A percentile compares a stretch with the other conserved stretches of the same genome.
Evolutionary conservation across 64 coral and sea anemone genomes (phyloP).

Genomic region (Actinia tenebrosa): DNA sequence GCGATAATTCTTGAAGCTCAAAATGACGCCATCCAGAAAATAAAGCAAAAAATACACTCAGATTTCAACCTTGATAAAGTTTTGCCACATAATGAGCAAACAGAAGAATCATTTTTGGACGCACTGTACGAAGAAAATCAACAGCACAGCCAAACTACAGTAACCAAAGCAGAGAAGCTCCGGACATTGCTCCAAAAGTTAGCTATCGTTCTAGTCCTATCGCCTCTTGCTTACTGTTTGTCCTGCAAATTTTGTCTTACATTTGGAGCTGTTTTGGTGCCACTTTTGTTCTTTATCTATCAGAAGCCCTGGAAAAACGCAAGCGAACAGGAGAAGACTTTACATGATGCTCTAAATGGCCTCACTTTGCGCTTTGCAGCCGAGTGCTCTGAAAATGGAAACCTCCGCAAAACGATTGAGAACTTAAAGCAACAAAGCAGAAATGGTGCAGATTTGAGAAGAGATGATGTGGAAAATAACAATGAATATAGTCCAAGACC

Average conservation of each 20-base stretch:
- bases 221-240: slow-evolving; percentile 15
- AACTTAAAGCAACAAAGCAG: background rate
- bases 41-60: slow-evolving; percentile 45
- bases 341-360: slow-evolving; percentile 1
- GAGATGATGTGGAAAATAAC: background rate
- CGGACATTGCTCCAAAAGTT: background rate
- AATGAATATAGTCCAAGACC: background rate
- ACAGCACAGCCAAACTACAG: background rate
- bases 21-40: slow-evolving; percentile 39
- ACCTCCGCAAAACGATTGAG: background rate
- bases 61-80: slow-evolving; percentile 32
- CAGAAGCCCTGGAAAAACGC: slow-evolving; percentile 11
- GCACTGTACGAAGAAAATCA: background rate
- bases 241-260: slow-evolving; percentile 10
- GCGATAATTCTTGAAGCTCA: background rate
- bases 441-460: background rate
- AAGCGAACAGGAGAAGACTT: background rate
- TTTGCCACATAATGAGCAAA: slow-evolving; percentile 19
- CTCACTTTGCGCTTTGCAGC: background rate
- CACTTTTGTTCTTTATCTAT: background rate
- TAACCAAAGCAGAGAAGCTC: background rate
- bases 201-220: background rate
- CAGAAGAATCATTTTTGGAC: background rate
- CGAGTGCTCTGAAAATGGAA: background rate
- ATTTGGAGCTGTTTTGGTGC: slow-evolving; percentile 14